Evolutionary conservation across 2,888 invertebrate genomes (phyloP).

Genomic region (Parnassius smintheus): DNA sequence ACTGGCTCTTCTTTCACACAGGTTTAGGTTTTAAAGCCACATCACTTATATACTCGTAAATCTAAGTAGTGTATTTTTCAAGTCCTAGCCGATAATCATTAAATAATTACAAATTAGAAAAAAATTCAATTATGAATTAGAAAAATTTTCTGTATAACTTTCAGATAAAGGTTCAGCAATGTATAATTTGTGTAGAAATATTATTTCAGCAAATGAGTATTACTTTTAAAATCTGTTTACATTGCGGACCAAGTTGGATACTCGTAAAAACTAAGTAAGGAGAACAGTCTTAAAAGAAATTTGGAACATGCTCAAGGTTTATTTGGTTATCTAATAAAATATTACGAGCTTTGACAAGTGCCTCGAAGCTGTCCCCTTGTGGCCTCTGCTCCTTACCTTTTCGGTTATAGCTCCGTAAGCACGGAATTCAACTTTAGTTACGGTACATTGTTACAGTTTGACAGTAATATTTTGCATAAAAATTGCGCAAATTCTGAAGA

Average conservation of each 20-base stretch:
- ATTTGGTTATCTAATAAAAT: conserved; percentile 80
- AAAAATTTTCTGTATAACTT: too few species aligned
- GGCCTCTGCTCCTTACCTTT: conserved; percentile 58
- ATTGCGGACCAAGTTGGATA: neutral
- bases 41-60: too few species aligned
- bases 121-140: too few species aligned
- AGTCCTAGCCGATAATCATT: too few species aligned
- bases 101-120: too few species aligned
- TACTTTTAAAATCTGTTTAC: conserved; percentile 1
- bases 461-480: conserved; percentile 17
- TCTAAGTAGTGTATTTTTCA: too few species aligned
- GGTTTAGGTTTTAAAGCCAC: too few species aligned
- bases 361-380: conserved; percentile 63
- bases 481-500: conserved; percentile 7
- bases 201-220: too few species aligned
- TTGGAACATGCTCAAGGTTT: conserved; percentile 62
- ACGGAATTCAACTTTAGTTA: conserved; percentile 36
- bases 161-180: too few species aligned
- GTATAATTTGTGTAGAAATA: too few species aligned
- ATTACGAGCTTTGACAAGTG: conserved; percentile 78
- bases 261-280: conserved; percentile 33
- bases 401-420: conserved; percentile 61
- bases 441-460: conserved; percentile 28
- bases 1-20: too few species aligned
- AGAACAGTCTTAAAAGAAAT: conserved; percentile 44